Evolutionary conservation across 2,888 invertebrate genomes (phyloP).

Genomic region (Mythimna vitellina): DNA sequence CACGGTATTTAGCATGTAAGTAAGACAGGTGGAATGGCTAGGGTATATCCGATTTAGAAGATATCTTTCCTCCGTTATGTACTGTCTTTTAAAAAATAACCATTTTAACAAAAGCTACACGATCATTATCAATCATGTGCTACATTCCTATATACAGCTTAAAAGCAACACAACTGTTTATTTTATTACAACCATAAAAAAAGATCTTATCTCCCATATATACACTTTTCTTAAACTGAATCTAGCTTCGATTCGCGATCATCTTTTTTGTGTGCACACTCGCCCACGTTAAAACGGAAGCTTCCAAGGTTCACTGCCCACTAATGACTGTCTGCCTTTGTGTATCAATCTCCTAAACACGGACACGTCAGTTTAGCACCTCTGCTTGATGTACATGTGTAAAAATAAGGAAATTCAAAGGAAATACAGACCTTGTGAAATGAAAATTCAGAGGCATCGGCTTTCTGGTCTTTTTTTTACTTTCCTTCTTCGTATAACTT

Average conservation of each 20-base stretch:
- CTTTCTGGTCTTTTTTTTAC: neutral
- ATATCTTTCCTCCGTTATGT: too few relatives aligned
- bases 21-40: neutral
- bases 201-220: slow-evolving; percentile 2
- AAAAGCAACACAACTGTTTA: slow-evolving; percentile 7
- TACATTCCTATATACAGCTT: slow-evolving; percentile 28
- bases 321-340: slow-evolving; percentile 65
- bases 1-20: too few relatives aligned
- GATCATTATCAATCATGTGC: slow-evolving; percentile 3
- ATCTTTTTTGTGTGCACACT: slow-evolving; percentile 45
- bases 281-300: slow-evolving; percentile 72
- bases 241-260: slow-evolving; percentile 21
- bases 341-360: slow-evolving; percentile 63
- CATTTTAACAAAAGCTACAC: too few relatives aligned
- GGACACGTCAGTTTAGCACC: slow-evolving; percentile 61
- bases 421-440: slow-evolving; percentile 51
- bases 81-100: neutral
- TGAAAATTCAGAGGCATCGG: slow-evolving; percentile 25
- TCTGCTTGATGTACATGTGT: slow-evolving; percentile 36
- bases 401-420: slow-evolving; percentile 53
- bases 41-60: neutral
- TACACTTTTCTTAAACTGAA: slow-evolving; percentile 17
- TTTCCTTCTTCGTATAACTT: neutral
- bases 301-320: slow-evolving; percentile 74
- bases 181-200: slow-evolving; percentile 8